Evolutionary conservation across 2,888 invertebrate genomes (phyloP).

Genomic region (Gibbula magus): DNA sequence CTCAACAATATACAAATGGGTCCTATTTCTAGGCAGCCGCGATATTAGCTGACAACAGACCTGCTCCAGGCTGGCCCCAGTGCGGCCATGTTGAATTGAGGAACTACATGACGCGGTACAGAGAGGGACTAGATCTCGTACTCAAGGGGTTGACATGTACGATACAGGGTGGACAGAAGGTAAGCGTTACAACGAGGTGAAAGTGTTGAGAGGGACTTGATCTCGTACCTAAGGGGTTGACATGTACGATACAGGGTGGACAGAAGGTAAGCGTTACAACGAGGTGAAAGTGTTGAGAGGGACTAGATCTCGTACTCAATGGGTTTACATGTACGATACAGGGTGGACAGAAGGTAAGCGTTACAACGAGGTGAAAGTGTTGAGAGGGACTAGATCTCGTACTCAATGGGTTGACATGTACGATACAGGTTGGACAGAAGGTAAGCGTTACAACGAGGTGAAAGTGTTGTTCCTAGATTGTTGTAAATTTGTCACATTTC

Average conservation of each 20-base stretch:
- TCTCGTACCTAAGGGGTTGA: neutral
- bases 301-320: neutral
- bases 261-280: neutral
- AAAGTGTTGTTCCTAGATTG: too few relatives aligned
- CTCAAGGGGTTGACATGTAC: neutral
- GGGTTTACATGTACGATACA: neutral
- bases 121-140: neutral
- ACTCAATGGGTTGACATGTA: neutral
- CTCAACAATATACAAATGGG: neutral
- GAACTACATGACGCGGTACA: conserved; percentile 11
- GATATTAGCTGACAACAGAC: conserved; percentile 45
- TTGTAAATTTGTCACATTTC: too few relatives aligned
- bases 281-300: neutral
- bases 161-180: conserved; percentile 12
- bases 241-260: neutral
- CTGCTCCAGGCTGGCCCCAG: neutral
- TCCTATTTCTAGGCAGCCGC: conserved; percentile 59
- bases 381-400: neutral
- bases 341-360: conserved; percentile 12
- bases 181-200: neutral
- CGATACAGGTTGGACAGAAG: conserved; percentile 6
- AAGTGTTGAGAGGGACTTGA: neutral
- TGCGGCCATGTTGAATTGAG: neutral
- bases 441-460: neutral
- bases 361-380: neutral